Evolutionary conservation across 2,797 vertebrate species (phyloP), one percentile per base, ranked within the genome.

Genomic region (Argentina silus): DNA sequence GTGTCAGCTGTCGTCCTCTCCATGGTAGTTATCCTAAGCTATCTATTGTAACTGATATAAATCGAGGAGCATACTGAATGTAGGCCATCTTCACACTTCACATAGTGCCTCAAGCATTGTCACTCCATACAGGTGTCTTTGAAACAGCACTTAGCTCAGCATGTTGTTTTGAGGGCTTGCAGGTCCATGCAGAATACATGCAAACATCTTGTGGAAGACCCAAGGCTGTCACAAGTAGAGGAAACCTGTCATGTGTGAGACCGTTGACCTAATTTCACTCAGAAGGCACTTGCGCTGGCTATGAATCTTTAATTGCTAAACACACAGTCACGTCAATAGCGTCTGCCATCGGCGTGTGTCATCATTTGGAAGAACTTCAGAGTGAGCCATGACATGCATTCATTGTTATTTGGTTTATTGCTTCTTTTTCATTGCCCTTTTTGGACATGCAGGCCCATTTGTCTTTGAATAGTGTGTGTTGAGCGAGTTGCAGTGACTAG

Each of bases 271-370:
- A 19, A 60, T 83, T 85, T 80, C 57, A 75, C n/a, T 23, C 19
- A 15, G 63, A 72, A 62, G 71, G 27, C 43, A 15, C 55, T 74
- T 48, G 8, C 57, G 61, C 64, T 67, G 56, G 36, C 80, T 7
- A 78, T 79, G 68, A 7, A 78, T 80, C 19, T 81, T 83, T 76
- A 69, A 81, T 82, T 55, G 53, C 12, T 65, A 36, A 57, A 69
- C 27, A 36, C 27, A 36, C 64, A 56, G 51, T 51, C 74, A 69
- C 78, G 53, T 27, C 67, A 74, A 55, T 19, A 6, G 64, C 62
- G 60, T 74, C 47, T 23, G 43, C 21, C 23, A 70, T 56, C 55
- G 66, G 27, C 57, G 47, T 70, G 43, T 65, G 75, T 67, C 59
- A 55, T 77, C 44, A 60, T 42, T 3, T 19, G 48, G 27, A 68